These are phyloP conservation scores for Neoniphon sammara DNA, from an alignment of 2,797 vertebrate genomes.

Conservation along the genomic window DNA sequence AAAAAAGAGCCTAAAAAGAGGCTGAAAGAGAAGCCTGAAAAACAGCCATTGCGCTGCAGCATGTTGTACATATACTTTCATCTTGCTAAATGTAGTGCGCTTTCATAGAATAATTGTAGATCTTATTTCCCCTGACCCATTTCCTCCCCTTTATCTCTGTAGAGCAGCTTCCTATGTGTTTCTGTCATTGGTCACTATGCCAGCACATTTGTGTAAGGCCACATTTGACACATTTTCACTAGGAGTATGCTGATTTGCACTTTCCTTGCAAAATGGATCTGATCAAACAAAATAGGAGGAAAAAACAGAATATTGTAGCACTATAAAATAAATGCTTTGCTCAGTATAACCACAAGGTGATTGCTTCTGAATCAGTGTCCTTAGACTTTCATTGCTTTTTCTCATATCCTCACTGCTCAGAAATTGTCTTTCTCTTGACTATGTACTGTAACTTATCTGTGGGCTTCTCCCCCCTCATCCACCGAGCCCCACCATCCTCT, in stretches of 20 bases:
- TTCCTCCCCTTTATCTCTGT: not conserved
- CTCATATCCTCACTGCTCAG: not conserved
- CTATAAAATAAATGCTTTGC: conserved; percentile 2
- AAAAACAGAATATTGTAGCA: not conserved
- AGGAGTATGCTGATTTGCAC: not conserved
- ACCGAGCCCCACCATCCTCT: not conserved
- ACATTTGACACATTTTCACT: not conserved
- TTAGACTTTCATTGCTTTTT: not conserved
- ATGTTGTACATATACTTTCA: conserved; percentile 34
- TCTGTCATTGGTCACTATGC: conserved; percentile 9
- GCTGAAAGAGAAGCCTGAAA: conserved; percentile 43
- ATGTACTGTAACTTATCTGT: not conserved
- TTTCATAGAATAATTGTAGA: conserved; percentile 29
- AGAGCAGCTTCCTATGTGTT: not conserved
- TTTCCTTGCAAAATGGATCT: conserved; percentile 12
- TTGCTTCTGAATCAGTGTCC: not conserved
- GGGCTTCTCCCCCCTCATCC: not conserved
- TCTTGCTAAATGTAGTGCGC: conserved; percentile 36
- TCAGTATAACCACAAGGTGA: not conserved
- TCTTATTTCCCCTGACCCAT: conserved; percentile 14
- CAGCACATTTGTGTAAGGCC: not conserved
- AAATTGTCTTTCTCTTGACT: not conserved
- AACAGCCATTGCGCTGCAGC: conserved; percentile 38
- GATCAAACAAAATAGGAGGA: not conserved
- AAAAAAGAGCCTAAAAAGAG: conserved; percentile 47